phyloP scores from a whole-genome alignment of 2,888 invertebrate species.

The Amorpha juglandis region DNA sequence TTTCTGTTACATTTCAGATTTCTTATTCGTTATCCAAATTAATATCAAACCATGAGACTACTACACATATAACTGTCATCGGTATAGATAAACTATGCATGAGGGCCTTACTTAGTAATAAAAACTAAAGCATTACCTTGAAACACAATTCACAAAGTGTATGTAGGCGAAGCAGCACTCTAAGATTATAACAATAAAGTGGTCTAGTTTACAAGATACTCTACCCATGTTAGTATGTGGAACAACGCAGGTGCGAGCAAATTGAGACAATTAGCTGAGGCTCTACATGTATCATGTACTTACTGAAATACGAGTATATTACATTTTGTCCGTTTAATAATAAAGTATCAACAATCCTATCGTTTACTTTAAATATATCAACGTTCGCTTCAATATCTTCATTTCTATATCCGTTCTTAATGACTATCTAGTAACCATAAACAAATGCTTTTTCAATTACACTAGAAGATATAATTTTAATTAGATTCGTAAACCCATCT shows the following conservation, averaged over 20 bases:
- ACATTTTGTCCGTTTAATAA: background rate
- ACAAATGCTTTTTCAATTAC: no score
- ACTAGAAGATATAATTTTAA: no score
- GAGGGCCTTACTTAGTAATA: background rate
- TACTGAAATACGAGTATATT: background rate
- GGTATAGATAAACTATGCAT: no score
- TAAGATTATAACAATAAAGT: constrained; percentile 22
- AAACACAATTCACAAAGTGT: background rate
- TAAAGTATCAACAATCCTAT: background rate
- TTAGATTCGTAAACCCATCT: no score
- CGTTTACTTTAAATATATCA: no score
- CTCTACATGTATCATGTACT: background rate
- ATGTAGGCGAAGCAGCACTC: background rate
- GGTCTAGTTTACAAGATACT: constrained; percentile 11
- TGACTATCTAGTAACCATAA: no score
- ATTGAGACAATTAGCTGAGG: constrained; percentile 11
- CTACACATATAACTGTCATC: no score
- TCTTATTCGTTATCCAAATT: no score
- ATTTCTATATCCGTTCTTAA: background rate
- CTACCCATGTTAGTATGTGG: background rate
- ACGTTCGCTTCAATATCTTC: background rate
- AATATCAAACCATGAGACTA: no score
- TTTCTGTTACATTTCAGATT: no score
- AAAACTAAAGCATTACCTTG: background rate
- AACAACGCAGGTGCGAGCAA: constrained; percentile 9